Base-by-base conservation (phyloP, 92 coral and sea anemone genomes). In the Porites lobata region DNA sequence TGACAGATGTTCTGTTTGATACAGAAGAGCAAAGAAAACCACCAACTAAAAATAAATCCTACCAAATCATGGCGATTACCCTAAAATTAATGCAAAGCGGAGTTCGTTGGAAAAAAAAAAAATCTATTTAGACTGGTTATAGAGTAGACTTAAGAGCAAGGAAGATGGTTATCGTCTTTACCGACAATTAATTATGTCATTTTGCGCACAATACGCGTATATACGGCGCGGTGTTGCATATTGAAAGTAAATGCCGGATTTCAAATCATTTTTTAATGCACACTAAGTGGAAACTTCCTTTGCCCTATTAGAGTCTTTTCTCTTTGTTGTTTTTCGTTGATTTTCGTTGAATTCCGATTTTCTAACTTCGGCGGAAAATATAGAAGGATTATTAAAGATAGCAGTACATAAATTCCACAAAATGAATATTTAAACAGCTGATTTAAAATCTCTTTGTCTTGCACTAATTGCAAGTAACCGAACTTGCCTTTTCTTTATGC, bases 391-490 rank as follows among this genome's bases (percentile, higher is more conserved):
- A 54, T 56, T 14, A 56, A 8, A 56, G 61, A 56, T 56, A 56
- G 61, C 61, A 56, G 61, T 56, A 8, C 61, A 10, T 56, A 56
- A 56, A 38, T 38, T 7, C 61, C 61, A 56, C 61, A 56, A 56
- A 14, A 56, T 56, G 61, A 56, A 56, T 3, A 10, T 56, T 56
- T 38, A 38, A 38, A 38, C 47, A 38, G 47, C 47, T 38, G 47
- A 38, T 38, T 38, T 56, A 56, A 56, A 10, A 56, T 8, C 61
- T 0, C 29, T 21, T 32, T 76, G 66, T 22, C 20, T 76, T 11
- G 4, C 26, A 8, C 2, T 54, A 68, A 81, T 81, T 12, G 78
- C n/a, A 58, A 77, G 4, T 58, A 20, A 82, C 85, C 19, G 66
- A 81, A 24, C 17, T 56, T 22, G 85, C 65, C 24, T 81, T 53